A percentile compares a stretch with the other conserved stretches of the same genome.
Evolutionary conservation across 2,797 vertebrate genomes (phyloP).

Genomic region (Anguilla megastoma): DNA sequence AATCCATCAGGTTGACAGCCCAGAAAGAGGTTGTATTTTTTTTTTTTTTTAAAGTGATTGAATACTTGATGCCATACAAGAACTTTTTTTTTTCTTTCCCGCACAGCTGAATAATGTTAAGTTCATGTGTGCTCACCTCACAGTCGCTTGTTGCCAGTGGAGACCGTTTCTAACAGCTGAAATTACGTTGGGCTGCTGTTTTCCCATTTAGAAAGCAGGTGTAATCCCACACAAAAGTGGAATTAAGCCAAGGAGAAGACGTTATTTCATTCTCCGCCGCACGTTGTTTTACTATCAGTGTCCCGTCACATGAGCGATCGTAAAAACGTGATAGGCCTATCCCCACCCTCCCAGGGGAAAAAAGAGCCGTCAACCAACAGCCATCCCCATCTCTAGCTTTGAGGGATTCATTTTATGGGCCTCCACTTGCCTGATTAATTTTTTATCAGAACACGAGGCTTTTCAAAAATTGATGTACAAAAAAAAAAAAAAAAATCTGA

Average conservation of each 20-base stretch:
- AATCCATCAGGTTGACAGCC: background rate
- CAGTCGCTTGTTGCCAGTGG: background rate
- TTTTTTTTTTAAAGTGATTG: background rate
- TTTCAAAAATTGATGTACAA: slow-evolving; percentile 27
- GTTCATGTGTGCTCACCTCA: background rate
- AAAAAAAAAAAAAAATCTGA: background rate
- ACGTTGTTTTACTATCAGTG: background rate
- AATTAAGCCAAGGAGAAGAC: background rate
- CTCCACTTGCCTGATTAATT: slow-evolving; percentile 9
- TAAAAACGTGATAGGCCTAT: background rate
- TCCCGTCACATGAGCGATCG: background rate
- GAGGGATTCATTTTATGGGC: background rate
- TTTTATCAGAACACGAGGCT: background rate
- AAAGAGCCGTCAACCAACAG: slow-evolving; percentile 16
- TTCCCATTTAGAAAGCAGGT: background rate
- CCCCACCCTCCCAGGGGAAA: background rate
- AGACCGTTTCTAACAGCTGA: background rate
- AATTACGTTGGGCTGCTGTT: background rate
- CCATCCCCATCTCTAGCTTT: background rate
- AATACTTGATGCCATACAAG: background rate
- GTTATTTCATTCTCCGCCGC: background rate
- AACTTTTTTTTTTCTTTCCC: background rate
- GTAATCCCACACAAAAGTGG: background rate
- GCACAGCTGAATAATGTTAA: background rate
- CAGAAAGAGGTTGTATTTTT: background rate